phyloP scores from a whole-genome alignment of 2,797 vertebrate species.

The Melanotaenia nigrans region DNA sequence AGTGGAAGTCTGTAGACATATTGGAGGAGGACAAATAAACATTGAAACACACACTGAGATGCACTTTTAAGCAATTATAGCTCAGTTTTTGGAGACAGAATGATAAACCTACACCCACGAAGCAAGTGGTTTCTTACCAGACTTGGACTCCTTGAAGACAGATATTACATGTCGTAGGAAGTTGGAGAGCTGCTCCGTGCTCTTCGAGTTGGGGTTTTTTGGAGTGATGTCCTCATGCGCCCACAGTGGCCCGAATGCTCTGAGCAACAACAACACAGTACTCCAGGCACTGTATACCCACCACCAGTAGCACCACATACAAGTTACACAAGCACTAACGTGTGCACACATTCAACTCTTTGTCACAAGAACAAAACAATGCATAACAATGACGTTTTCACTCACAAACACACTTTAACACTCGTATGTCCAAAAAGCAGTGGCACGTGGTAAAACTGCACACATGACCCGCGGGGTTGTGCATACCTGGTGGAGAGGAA shows the following conservation, averaged over 20 bases:
- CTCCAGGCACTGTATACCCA: slow-evolving; percentile 85
- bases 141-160: slow-evolving; percentile 97
- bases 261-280: slow-evolving; percentile 86
- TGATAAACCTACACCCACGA: background rate
- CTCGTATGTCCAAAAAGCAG: background rate
- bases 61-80: background rate
- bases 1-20: slow-evolving; percentile 88
- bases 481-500: slow-evolving; percentile 97
- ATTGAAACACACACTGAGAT: background rate
- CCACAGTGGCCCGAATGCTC: slow-evolving; percentile 97
- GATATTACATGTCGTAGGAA: slow-evolving; percentile 96
- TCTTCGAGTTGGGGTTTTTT: slow-evolving; percentile 98
- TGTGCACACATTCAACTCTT: background rate
- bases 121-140: slow-evolving; percentile 82
- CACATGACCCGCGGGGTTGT: background rate
- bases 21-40: background rate
- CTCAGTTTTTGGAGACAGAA: slow-evolving; percentile 1
- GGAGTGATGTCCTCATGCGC: slow-evolving; percentile 98
- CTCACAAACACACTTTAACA: background rate
- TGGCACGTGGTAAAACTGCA: background rate
- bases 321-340: slow-evolving; percentile 61
- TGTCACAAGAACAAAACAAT: background rate
- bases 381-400: slow-evolving; percentile 4
- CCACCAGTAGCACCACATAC: slow-evolving; percentile 82
- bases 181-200: slow-evolving; percentile 94